Evolutionary conservation across 2,888 invertebrate species (phyloP), one percentile per base, ranked within the genome.

Genomic region (Geophilus truncorum): DNA sequence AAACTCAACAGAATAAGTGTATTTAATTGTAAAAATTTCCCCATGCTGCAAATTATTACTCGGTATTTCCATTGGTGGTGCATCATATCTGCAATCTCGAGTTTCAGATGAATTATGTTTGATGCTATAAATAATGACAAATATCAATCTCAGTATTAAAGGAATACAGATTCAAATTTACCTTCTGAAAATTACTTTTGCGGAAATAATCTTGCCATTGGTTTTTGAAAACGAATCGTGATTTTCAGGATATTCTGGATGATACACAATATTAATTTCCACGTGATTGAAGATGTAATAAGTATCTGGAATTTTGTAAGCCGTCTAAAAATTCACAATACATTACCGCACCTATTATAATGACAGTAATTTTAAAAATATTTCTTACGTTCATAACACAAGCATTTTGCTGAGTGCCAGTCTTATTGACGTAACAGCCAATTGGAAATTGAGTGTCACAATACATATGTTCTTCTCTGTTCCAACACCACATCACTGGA

Each of bases 401-500:
- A 21, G 89, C 88, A 84, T 89, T 89, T 83, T 89, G 88, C 79
- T 86, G 86, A 51, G 85, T 85, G 18, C 88, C 87, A 15, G 87
- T 89, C 85, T 91, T 90, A 82, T 92, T 91, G 10, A 93, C 92
- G 86, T 92, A 93, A 86, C 98, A 99, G 7, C 98, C 98, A 93
- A 99, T 96, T 0, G 98, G 98, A 87, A 99, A 99, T 10, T 98
- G 98, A 62, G 95, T 95, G 83, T 94, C 94, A 87, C 99, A 99
- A 86, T 93, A 95, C 81, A 85, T 84, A 23, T 82, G 83, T 12
- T 84, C 85, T 81, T 81, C 81, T 12, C 92, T 83, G 15, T 88
- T 89, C 87, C 96, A 97, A 87, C 98, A 99, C 94, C 96, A 98
- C 0, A 98, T 98, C 0, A 99, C 94, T 0, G 99, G 99, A 98